Evolutionary conservation across 1,140 invertebrate species (phyloP), one percentile per base, ranked within the genome.

Genomic region (Pseudomyrmex cubaensis): DNA sequence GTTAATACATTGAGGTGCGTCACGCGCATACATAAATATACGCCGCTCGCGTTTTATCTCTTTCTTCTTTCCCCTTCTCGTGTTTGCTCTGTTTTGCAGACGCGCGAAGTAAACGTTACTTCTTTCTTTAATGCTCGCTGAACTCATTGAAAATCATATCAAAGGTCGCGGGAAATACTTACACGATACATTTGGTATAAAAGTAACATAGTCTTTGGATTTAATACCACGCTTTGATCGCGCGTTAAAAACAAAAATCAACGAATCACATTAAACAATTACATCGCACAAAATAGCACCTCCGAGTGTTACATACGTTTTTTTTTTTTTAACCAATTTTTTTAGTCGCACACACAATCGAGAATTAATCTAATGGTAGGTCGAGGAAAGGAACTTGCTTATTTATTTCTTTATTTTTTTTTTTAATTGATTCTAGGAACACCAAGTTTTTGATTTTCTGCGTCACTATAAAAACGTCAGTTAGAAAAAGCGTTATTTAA

Each of bases 201-300:
- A 63, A 75, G 35, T 56, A 82, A 82, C n/a, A 64, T 75, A 82
- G 57, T 82, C 78, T 82, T 85, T 82, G 66, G 74, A 61, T 62
- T 63, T 64, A 44, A 48, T 48, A 67, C 2, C 63, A 56, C 46
- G 59, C 35, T 17, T 54, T 20, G 17, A 75, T 80, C 56, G 46
- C 12, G 44, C 56, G 54, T 13, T 13, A 52, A 82, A 57, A 76
- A 63, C 3, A 62, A 56, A 76, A 66, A 22, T 13, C 64, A 54
- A 74, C 25, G 9, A 82, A 77, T 83, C 22, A 57, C 35, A 25
- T 72, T 12, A 44, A 48, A 70, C 63, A 22, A 70, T 35, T 76
- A 52, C 25, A 54, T 54, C 22, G 74, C 62, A 72, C n/a, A 25
- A 80, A 80, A 59, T 59, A 72, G 66, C 66, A 80, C 56, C 76